Evolutionary conservation across 2,113 vertebrate species (phyloP), one percentile per base, ranked within the genome.

Genomic region (Dicaeum eximium): DNA sequence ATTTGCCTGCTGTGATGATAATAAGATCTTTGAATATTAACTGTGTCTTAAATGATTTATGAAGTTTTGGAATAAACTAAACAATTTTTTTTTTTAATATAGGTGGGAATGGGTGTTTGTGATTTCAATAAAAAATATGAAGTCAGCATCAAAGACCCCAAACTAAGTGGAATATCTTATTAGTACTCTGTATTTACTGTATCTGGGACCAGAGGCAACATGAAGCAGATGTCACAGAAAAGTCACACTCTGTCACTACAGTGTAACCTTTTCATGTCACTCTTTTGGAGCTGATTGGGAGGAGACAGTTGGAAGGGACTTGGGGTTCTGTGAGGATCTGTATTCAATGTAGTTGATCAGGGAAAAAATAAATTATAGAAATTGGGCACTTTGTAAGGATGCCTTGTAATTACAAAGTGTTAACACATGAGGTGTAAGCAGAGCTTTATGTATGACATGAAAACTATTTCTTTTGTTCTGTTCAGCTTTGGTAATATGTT

Each of bases 1-100:
- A 64, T 24, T 31, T 88, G 5, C 71, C n/a, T 33, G 33, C 80
- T 92, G 42, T 66, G 67, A 33, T 73, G 50, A 86, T 75, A 86
- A 77, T 73, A 83, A 91, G 25, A 6, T 88, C 33, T 93, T 93
- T 0, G 9, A 72, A 45, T 91, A 62, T 88, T 92, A 88, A 45
- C 22, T 83, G 12, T 80, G 9, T 66, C 28, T 48, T 93, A 80
- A 93, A 70, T 86, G 28, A 70, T 86, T 91, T 66, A 66, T 83
- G 58, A 77, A 69, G 22, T 61, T 56, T 33, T 44, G 17, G 21
- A 87, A 54, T 18, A 79, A 93, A 45, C 8, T 5, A 48, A 74
- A 37, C 3, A 15, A n/a, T n/a, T n/a, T 48, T 6, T 72, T 37
- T 48, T 30, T 15, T 33, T 18, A 19, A 30, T 66, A 35, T 21